Evolutionary conservation across 2,113 vertebrate genomes (phyloP).

Genomic region (Mastomys natalensis): DNA sequence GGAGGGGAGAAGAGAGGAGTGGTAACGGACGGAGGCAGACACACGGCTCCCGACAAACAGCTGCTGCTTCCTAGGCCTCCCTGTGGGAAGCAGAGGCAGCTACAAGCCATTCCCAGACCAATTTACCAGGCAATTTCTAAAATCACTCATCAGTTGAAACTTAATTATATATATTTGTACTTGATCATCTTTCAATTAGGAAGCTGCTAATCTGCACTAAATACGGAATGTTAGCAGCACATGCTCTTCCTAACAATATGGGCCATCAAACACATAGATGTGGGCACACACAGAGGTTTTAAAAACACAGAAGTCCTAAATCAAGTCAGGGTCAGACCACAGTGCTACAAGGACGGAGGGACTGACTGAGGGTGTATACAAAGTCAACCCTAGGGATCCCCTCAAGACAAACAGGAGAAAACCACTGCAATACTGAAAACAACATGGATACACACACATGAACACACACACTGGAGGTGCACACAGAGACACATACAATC

Average conservation of each 20-base stretch:
- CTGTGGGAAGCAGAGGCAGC: slow-evolving; percentile 61
- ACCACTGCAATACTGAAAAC: not conserved
- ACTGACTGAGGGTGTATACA: slow-evolving; percentile 1
- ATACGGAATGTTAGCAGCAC: slow-evolving; percentile 70
- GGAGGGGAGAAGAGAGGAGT: slow-evolving; percentile 63
- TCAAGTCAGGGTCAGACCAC: not conserved
- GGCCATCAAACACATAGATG: not conserved
- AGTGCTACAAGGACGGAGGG: not conserved
- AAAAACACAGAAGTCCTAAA: slow-evolving; percentile 10
- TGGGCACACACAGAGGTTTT: not conserved
- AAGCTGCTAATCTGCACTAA: slow-evolving; percentile 78
- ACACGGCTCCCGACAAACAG: slow-evolving; percentile 70
- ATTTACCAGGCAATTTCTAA: slow-evolving; percentile 83
- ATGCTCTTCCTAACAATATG: slow-evolving; percentile 59
- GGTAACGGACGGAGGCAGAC: slow-evolving; percentile 52
- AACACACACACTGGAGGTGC: not conserved
- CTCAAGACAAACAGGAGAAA: slow-evolving; percentile 37
- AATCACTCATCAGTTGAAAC: slow-evolving; percentile 82
- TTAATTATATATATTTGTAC: slow-evolving; percentile 84
- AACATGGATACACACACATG: not conserved
- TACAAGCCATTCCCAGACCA: slow-evolving; percentile 76
- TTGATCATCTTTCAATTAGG: slow-evolving; percentile 84
- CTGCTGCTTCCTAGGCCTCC: slow-evolving; percentile 68
- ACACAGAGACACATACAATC: not conserved
- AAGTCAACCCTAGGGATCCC: not conserved